Percentiles rank a stretch among this genome's conserved stretches.
Evolutionary conservation across 2,888 invertebrate genomes (phyloP).

Genomic region (Hipparchia semele): DNA sequence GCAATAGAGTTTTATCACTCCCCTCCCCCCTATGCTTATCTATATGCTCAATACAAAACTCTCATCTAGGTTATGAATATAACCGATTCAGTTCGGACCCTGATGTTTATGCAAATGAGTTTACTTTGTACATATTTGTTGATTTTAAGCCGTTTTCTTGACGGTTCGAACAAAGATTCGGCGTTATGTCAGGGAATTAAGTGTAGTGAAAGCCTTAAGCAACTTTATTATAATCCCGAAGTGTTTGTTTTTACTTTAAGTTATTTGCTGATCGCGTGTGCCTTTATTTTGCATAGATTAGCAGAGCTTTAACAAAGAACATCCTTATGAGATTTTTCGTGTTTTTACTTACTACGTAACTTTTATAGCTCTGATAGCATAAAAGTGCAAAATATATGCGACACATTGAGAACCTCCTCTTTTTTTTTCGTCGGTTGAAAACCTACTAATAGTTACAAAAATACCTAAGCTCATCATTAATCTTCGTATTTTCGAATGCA

Average conservation of each 20-base stretch:
- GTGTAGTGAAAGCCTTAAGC: conserved; percentile 34
- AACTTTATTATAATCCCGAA: conserved; percentile 35
- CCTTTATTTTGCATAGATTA: neutral
- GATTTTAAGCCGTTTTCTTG: conserved; percentile 33
- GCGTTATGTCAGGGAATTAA: conserved; percentile 36
- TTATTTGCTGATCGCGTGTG: conserved; percentile 19
- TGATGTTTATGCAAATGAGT: conserved; percentile 62
- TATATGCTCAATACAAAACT: conserved; percentile 54
- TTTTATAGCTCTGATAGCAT: too few relatives aligned
- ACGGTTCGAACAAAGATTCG: conserved; percentile 28
- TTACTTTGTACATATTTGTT: conserved; percentile 44
- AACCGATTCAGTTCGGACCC: conserved; percentile 62
- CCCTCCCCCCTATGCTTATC: conserved; percentile 62
- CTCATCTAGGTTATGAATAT: conserved; percentile 68
- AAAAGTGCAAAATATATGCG: too few relatives aligned
- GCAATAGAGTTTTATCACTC: conserved; percentile 77
- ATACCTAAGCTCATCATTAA: too few relatives aligned
- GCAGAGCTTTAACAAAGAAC: neutral
- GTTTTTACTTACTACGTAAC: too few relatives aligned
- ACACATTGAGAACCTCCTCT: too few relatives aligned
- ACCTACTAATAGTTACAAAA: too few relatives aligned
- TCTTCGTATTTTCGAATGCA: too few relatives aligned
- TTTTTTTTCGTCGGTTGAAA: too few relatives aligned
- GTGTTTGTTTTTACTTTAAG: conserved; percentile 31
- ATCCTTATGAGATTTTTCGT: too few relatives aligned